Evolutionary conservation across 1,140 invertebrate genomes (phyloP), one percentile per base, ranked within the genome.

Genomic region (Littorina saxatilis): DNA sequence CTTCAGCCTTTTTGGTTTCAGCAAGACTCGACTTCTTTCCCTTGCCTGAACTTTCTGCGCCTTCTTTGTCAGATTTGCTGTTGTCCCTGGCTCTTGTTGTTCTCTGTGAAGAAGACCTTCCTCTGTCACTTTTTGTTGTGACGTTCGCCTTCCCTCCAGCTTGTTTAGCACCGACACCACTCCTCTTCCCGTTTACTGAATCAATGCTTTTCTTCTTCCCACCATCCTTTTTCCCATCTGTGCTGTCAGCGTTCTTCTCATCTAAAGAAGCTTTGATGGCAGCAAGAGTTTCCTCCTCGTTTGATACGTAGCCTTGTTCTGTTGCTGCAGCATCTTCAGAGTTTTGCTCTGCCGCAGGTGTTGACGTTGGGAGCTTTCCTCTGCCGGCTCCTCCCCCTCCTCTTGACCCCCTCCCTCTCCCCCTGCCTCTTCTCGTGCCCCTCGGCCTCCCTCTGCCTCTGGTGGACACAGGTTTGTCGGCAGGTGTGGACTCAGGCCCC

Each of bases 241-340:
- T 23, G 5, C 39, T 27, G 17, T 2, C 35, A 15, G 37, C 20
- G 2, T 68, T 37, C 35, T 39, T 39, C 29, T 68, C 66, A 13
- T 39, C 66, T 20, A 68, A 39, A 68, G 66, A 68, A 17, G 66
- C 66, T 23, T 20, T 68, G 66, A 68, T 68, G 35, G 66, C 66
- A 13, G 37, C 35, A 7, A 20, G 2, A 13, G 35, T 68, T 7
- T 68, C 66, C 17, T 68, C 66, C 37, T 68, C 66, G 39, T 68
- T 23, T 29, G 66, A 68, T 23, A 35, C 66, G 39, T 39, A 68
- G 13, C 7, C 35, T 2, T 35, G 5, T 20, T 68, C 66, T 39
- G 3, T 35, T 35, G 3, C 66, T 1, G 17, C 35, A 32, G 3
- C 27, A 13, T 39, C 39, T 32, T 39, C 13, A 13, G 66, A 68